Evolutionary conservation across 2,888 invertebrate species (phyloP).

Genomic region (Heliconius charithonia): DNA sequence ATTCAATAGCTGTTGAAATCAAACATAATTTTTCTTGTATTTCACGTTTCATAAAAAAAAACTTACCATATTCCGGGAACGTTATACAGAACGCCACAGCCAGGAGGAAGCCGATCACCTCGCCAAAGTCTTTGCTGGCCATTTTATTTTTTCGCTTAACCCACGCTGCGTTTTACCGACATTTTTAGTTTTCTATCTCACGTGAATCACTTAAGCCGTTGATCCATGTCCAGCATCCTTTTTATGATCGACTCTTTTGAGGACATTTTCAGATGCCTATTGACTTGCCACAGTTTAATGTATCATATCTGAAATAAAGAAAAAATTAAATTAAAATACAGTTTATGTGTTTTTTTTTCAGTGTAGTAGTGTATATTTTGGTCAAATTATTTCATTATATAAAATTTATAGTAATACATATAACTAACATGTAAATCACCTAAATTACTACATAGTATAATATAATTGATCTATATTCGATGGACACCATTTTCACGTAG

Average conservation of each 20-base stretch:
- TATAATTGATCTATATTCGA: too few relatives aligned
- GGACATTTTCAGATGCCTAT: constrained; percentile 57
- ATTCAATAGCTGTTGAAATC: not conserved
- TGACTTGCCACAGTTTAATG: constrained; percentile 32
- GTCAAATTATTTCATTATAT: too few relatives aligned
- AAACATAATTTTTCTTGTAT: not conserved
- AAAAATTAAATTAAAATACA: constrained; percentile 11
- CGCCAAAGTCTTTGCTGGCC: constrained; percentile 75
- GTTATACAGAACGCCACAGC: constrained; percentile 77
- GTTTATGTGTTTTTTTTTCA: not conserved
- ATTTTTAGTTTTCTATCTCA: constrained; percentile 71
- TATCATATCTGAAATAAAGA: constrained; percentile 68
- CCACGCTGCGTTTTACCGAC: constrained; percentile 76
- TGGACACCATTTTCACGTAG: too few relatives aligned
- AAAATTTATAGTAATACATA: too few relatives aligned
- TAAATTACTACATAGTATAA: too few relatives aligned
- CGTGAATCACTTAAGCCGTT: constrained; percentile 66
- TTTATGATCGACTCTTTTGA: constrained; percentile 57
- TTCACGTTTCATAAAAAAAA: not conserved
- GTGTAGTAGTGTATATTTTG: too few relatives aligned
- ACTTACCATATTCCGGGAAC: constrained; percentile 79
- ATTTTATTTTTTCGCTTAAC: constrained; percentile 76
- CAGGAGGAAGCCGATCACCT: constrained; percentile 77
- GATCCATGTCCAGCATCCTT: constrained; percentile 64
- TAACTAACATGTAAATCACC: too few relatives aligned